Evolutionary conservation across 2,797 vertebrate genomes (phyloP), one percentile per base, ranked within the genome.

Genomic region (Rhynchotus rufescens): DNA sequence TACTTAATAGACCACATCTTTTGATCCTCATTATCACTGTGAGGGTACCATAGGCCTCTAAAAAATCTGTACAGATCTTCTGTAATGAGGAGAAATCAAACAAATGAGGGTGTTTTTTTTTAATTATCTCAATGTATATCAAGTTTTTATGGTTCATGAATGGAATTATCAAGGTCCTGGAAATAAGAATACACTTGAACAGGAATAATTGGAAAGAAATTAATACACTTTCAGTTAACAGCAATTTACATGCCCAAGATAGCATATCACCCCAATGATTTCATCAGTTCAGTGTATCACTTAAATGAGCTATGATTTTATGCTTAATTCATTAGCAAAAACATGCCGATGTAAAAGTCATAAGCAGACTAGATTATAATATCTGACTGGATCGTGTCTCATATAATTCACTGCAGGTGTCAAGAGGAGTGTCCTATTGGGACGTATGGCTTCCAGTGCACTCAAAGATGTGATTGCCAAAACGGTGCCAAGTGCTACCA

Each of bases 401-500:
- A 2, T 36, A 1, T 65, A 4, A 62, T 45, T 64, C 80, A 4
- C 14, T 84, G 30, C 97, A 99, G 99, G 97, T 99, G 99, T 96
- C 99, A 99, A 91, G 99, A 99, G 84, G 99, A 99, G 94, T 99
- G 99, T 94, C 99, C 99, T 19, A 96, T 99, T 2, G 99, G 99
- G 72, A 99, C 98, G 4, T 99, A 98, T 0, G 99, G 99, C 78
- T 98, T 98, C 38, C 98, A 98, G 96, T 99, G 99, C 86, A 95
- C 98, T 0, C 98, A 99, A 47, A 98, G 84, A 88, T 99, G 99
- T 7, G 98, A 99, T 97, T 99, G 99, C 92, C 98, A 98, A 89
- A 99, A 99, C 1, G 98, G 99, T 32, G 99, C 99, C 38, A 99
- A 98, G 97, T 99, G 99, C 92, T 99, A 99, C 13, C 99, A 99